A percentile compares a stretch with the other conserved stretches of the same genome.
Conservation (phyloP, 2,113 vertebrate species). For the Tyto alba region DNA sequence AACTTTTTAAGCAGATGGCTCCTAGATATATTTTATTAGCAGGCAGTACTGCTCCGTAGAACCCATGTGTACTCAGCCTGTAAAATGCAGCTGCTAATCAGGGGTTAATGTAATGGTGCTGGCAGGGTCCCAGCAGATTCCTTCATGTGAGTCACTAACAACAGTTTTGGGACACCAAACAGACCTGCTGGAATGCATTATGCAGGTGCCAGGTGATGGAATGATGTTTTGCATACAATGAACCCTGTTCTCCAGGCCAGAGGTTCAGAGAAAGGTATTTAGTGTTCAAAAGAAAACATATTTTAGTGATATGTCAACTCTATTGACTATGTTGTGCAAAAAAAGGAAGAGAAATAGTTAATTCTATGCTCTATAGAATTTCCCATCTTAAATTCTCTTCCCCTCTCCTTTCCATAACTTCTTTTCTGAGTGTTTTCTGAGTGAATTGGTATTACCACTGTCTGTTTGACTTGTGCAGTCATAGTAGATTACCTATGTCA, state of each 20-base stretch:
- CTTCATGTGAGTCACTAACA: not conserved
- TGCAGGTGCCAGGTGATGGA: not conserved
- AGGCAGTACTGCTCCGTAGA: not conserved
- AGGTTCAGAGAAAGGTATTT: not conserved
- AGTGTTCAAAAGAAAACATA: not conserved
- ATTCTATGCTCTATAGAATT: not conserved
- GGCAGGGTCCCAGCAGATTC: not conserved
- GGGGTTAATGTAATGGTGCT: not conserved
- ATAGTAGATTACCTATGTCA: not conserved
- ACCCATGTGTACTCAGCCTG: not conserved
- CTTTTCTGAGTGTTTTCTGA: not conserved
- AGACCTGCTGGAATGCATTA: not conserved
- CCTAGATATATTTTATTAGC: not conserved
- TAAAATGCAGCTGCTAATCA: not conserved
- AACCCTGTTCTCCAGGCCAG: not conserved
- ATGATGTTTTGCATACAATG: not conserved
- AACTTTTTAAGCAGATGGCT: not conserved
- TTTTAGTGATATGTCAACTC: not conserved
- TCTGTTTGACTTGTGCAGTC: conserved; percentile 43
- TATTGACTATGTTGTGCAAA: not conserved
- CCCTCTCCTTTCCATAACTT: not conserved
- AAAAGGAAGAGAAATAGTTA: not conserved
- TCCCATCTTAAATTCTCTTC: not conserved
- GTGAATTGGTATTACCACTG: not conserved
- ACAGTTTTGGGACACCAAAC: not conserved